Conservation (phyloP, 2,888 invertebrate species). For the Luffia ferchaultella region DNA sequence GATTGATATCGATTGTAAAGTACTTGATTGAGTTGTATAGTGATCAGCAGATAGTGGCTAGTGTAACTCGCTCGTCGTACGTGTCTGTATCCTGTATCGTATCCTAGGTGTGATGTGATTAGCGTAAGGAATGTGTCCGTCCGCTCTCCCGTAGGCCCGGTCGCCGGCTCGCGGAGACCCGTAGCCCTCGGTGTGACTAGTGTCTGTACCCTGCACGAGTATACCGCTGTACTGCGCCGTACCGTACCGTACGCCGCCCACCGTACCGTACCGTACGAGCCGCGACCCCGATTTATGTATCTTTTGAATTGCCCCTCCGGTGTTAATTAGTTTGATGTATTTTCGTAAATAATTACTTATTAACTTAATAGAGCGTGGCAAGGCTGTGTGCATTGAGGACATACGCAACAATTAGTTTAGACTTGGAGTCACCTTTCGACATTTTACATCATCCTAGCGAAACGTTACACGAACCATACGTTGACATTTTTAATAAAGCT, state of each 20-base stretch:
- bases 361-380: slow-evolving; percentile 69
- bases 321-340: slow-evolving; percentile 58
- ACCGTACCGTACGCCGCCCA: not conserved
- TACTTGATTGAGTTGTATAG: slow-evolving; percentile 58
- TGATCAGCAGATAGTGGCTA: slow-evolving; percentile 65
- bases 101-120: slow-evolving; percentile 50
- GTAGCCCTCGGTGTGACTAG: slow-evolving; percentile 23
- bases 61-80: slow-evolving; percentile 64
- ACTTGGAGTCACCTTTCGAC: slow-evolving; percentile 44
- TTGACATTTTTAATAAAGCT: slow-evolving; percentile 22
- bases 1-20: slow-evolving; percentile 62
- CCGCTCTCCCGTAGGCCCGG: not conserved
- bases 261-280: slow-evolving; percentile 25
- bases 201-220: slow-evolving; percentile 64
- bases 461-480: slow-evolving; percentile 50
- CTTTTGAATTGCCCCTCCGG: slow-evolving; percentile 60
- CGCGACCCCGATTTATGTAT: slow-evolving; percentile 58
- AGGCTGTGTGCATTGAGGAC: slow-evolving; percentile 75
- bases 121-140: slow-evolving; percentile 42
- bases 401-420: slow-evolving; percentile 57
- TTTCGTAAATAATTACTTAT: slow-evolving; percentile 38
- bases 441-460: slow-evolving; percentile 45
- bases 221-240: slow-evolving; percentile 47
- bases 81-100: slow-evolving; percentile 64
- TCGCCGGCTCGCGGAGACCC: no score